These are phyloP conservation scores for Athene noctua DNA, from an alignment of 2,113 vertebrate genomes.

Conservation along the genomic window DNA sequence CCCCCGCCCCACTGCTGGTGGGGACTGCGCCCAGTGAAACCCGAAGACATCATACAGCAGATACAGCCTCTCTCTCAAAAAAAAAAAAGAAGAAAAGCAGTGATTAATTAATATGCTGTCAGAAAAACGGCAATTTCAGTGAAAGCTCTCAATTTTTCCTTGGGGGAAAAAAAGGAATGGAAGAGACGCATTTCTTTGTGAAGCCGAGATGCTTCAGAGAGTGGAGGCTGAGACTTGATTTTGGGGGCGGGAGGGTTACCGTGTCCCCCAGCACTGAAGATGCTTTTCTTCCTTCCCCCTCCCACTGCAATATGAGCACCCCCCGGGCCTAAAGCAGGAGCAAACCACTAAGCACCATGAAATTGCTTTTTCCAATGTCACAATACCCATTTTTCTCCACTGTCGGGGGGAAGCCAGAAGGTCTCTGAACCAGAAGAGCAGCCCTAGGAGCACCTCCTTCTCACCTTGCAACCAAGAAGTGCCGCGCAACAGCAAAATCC, in stretches of 20 bases:
- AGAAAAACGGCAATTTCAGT: background rate
- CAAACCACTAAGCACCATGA: background rate
- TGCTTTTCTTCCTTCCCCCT: background rate
- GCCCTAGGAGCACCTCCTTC: background rate
- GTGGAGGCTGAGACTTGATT: background rate
- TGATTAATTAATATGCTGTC: slow-evolving; percentile 6
- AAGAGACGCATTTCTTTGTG: background rate
- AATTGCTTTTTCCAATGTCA: background rate
- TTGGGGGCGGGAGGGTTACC: background rate
- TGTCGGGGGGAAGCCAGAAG: background rate
- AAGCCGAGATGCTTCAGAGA: background rate
- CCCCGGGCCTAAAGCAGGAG: background rate
- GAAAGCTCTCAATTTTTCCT: background rate
- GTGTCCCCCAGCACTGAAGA: background rate
- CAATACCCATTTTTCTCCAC: background rate
- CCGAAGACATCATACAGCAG: background rate
- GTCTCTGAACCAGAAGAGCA: background rate
- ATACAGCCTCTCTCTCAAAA: background rate
- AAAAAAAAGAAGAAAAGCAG: background rate
- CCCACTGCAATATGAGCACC: background rate
- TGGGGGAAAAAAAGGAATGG: background rate
- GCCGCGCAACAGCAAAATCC: background rate
- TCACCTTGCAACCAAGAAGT: background rate
- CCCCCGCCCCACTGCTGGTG: fast-evolving
- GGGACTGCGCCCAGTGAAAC: background rate